Base-by-base conservation (phyloP, 1,140 invertebrate genomes). In the Zaprionus camerounensis region DNA sequence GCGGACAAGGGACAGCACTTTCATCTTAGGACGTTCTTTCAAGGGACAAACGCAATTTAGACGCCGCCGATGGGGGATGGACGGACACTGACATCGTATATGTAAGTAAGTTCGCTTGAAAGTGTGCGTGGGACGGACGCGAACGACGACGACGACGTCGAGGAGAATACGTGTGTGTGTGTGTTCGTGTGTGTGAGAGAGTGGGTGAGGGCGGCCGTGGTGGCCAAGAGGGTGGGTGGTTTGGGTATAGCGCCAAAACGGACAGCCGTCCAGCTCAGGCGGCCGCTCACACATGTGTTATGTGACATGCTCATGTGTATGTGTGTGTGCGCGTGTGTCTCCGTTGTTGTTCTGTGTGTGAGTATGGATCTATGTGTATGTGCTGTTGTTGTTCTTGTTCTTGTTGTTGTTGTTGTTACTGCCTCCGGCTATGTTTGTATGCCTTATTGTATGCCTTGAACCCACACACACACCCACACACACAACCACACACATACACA, bases 21-120 rank as follows among this genome's bases (percentile, higher is more conserved):
- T 90, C 85, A 90, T 90, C 85, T 90, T 90, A 90, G 82, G 79
- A 90, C 79, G 86, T 91, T 90, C 85, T 90, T 90, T 90, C 79
- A 90, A 90, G 86, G 86, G 85, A 91, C 86, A 80, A 85, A 91
- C 82, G 79, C 86, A 91, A 91, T 88, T 85, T 82, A 78, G 82
- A 80, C 66, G 76, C 76, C 79, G 80, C 63, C 70, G 68, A 64
- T 65, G 69, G 72, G 74, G 71, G 74, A 58, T 77, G 80, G 63
- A 57, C 76, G 72, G 79, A 76, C 79, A 85, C 72, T 78, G 86
- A 72, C 84, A 81, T 78, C 78, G 71, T 80, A 84, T 85, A 64
- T 77, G 71, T 77, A 77, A 73, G 71, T 73, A 85, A 75, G 82
- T 84, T 75, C 53, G 76, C 36, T 72, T 55, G 34, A 71, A 75